Evolutionary conservation across 2,888 invertebrate species (phyloP).

Genomic region (Nomada lathburiana): DNA sequence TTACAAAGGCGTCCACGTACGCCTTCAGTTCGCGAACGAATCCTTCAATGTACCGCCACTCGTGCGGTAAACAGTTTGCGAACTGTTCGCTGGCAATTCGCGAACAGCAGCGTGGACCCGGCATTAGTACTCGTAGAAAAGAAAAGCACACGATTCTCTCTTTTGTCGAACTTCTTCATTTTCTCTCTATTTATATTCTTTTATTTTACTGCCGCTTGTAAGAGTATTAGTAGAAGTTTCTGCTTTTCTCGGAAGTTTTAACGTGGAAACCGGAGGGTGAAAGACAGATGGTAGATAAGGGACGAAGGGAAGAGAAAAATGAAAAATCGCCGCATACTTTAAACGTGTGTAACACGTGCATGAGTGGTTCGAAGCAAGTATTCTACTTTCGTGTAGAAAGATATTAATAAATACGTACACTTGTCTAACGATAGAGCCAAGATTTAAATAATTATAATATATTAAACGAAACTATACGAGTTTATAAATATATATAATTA

Average conservation of each 20-base stretch:
- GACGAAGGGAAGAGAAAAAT: background rate
- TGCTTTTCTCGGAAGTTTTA: constrained; percentile 8
- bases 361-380: constrained; percentile 15
- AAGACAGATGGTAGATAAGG: background rate
- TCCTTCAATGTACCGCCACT: too few species aligned
- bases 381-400: constrained; percentile 31
- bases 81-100: too few species aligned
- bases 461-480: constrained; percentile 74
- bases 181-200: background rate
- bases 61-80: too few species aligned
- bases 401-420: constrained; percentile 31
- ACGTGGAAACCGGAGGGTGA: constrained; percentile 11
- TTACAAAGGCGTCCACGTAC: too few species aligned
- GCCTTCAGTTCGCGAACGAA: too few species aligned
- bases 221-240: background rate
- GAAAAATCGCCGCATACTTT: constrained; percentile 25
- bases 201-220: background rate
- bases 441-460: constrained; percentile 70
- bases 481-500: constrained; percentile 74
- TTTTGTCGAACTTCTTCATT: constrained; percentile 24
- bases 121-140: too few species aligned
- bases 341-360: constrained; percentile 16
- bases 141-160: constrained; percentile 5
- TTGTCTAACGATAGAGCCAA: constrained; percentile 63
- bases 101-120: too few species aligned